Percentiles rank a stretch among this genome's conserved stretches.
Evolutionary conservation across 2,113 vertebrate species (phyloP).

Genomic region (Pteruthius melanotis): DNA sequence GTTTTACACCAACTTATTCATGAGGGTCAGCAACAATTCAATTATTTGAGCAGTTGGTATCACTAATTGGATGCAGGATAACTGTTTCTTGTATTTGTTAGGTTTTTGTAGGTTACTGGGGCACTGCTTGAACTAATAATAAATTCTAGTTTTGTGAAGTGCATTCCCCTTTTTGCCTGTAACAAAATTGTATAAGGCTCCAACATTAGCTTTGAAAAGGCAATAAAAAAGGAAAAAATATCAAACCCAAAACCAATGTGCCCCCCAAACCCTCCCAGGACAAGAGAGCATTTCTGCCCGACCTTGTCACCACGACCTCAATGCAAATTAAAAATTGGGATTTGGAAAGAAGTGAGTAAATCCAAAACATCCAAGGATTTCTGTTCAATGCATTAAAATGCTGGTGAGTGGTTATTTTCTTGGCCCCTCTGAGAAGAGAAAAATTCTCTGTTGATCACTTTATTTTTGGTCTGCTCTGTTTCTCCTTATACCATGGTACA

Average conservation of each 20-base stretch:
- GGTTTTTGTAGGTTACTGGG: neutral
- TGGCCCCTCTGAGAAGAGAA: neutral
- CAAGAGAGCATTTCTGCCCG: neutral
- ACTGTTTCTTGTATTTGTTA: neutral
- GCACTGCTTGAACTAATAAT: neutral
- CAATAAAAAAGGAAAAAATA: neutral
- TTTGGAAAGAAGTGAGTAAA: neutral
- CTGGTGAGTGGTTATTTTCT: neutral
- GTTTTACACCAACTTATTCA: neutral
- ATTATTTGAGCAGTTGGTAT: neutral
- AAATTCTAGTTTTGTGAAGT: neutral
- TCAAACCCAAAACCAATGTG: neutral
- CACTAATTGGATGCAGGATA: neutral
- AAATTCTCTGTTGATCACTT: neutral
- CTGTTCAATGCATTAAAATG: neutral
- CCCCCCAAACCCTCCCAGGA: neutral
- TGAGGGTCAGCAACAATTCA: neutral
- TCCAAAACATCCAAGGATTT: neutral
- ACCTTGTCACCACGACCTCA: neutral
- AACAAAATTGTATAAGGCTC: neutral
- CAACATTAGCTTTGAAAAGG: neutral
- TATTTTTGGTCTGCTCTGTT: neutral
- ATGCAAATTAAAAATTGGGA: neutral
- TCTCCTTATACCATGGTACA: neutral
- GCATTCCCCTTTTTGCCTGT: neutral